These are phyloP conservation scores for Elanus axillaris DNA, from an alignment of 2,113 vertebrate species.

Conservation along the genomic window DNA sequence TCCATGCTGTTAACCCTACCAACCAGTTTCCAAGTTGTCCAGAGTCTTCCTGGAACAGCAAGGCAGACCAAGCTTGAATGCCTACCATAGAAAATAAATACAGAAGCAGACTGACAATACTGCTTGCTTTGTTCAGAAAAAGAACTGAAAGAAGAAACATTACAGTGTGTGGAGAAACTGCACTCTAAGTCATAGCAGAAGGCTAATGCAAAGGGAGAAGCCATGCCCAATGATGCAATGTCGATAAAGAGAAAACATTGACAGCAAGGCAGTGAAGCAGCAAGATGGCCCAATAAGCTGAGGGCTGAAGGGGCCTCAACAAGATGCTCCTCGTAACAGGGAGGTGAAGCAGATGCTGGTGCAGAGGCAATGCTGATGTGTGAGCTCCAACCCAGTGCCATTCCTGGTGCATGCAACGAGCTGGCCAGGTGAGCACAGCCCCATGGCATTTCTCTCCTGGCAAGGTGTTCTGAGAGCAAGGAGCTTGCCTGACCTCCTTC, in stretches of 20 bases:
- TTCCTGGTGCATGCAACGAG: fast-evolving
- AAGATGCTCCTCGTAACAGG: background rate
- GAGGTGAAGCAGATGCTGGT: fast-evolving
- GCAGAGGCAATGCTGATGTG: fast-evolving
- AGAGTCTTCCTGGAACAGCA: background rate
- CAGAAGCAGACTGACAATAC: background rate
- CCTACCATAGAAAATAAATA: background rate
- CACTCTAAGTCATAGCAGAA: background rate
- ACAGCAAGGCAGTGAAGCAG: background rate
- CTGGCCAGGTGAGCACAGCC: fast-evolving
- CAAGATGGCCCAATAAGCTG: background rate
- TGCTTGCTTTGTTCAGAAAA: background rate
- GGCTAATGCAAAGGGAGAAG: background rate
- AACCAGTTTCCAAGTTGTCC: background rate
- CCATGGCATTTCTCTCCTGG: background rate
- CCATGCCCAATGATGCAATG: background rate
- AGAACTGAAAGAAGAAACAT: background rate
- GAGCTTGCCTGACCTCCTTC: background rate
- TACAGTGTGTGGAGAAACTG: background rate
- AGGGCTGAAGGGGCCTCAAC: background rate
- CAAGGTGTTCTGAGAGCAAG: background rate
- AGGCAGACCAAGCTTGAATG: background rate
- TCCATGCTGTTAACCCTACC: background rate
- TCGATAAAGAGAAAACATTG: background rate
- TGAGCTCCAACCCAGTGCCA: background rate